These are phyloP conservation scores for Aplocera efformata DNA, from an alignment of 2,888 invertebrate genomes.

Conservation along the genomic window DNA sequence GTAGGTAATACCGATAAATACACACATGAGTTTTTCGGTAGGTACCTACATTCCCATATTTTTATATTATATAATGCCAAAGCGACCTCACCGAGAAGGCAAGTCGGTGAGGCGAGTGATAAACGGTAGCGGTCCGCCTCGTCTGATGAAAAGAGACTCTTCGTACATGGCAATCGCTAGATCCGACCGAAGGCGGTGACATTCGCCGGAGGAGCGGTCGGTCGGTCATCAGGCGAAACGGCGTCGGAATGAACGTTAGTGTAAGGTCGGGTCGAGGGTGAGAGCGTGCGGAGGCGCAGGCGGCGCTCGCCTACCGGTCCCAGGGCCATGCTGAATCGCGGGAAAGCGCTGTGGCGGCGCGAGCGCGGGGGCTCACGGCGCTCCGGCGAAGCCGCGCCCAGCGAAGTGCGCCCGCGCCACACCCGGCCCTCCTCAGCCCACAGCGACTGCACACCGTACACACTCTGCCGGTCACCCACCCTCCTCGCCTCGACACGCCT, in stretches of 20 bases:
- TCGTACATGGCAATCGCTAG: too few species aligned
- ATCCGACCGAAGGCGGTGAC: too few species aligned
- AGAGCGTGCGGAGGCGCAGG: constrained; percentile 17
- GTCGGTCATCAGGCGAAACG: not conserved
- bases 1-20: too few species aligned
- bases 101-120: too few species aligned
- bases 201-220: too few species aligned
- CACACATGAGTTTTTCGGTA: too few species aligned
- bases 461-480: constrained; percentile 11
- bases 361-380: constrained; percentile 39
- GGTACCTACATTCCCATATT: too few species aligned
- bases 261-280: not conserved
- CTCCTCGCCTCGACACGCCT: not conserved
- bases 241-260: not conserved
- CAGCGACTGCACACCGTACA: constrained; percentile 74
- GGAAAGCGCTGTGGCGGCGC: constrained; percentile 66
- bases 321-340: constrained; percentile 55
- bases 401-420: constrained; percentile 50
- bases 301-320: constrained; percentile 32
- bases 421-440: constrained; percentile 75
- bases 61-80: too few species aligned
- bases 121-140: too few species aligned
- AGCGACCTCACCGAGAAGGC: too few species aligned
- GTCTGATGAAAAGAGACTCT: too few species aligned
- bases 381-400: constrained; percentile 49